These are phyloP conservation scores for Ovibos moschatus DNA, from an alignment of 2,113 vertebrate species.

Conservation along the genomic window DNA sequence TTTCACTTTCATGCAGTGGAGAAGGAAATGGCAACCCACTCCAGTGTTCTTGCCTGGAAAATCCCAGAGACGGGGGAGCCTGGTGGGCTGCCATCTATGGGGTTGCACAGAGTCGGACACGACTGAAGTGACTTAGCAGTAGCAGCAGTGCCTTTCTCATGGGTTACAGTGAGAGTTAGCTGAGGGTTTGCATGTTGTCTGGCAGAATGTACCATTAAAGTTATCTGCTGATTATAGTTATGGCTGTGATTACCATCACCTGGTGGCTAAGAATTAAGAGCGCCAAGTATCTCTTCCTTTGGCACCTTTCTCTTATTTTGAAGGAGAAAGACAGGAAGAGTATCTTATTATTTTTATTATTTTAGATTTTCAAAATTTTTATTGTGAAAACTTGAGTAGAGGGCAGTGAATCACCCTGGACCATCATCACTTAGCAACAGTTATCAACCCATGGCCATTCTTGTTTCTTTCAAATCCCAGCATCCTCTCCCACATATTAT, in stretches of 20 bases:
- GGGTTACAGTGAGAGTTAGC: background rate
- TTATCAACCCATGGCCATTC: background rate
- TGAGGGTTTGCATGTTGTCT: background rate
- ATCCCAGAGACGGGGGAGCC: no score
- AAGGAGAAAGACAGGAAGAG: background rate
- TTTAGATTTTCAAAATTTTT: background rate
- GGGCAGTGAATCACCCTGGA: background rate
- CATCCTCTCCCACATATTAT: background rate
- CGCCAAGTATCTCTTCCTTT: background rate
- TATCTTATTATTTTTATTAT: background rate
- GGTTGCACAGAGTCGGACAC: no score
- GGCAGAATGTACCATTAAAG: background rate
- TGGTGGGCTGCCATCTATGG: no score
- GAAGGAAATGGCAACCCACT: no score
- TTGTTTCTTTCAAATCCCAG: background rate
- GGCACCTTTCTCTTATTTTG: background rate
- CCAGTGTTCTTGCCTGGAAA: no score
- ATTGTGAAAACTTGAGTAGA: background rate
- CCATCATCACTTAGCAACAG: background rate
- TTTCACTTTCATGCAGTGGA: no score
- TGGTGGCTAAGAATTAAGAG: background rate
- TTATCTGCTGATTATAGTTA: background rate
- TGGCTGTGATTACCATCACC: background rate
- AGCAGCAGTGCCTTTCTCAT: background rate
- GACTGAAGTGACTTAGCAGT: no score